A percentile compares a stretch with the other conserved stretches of the same genome.
phyloP scores from a whole-genome alignment of 2,113 vertebrate genomes.

The Reinhardtius hippoglossoides region DNA sequence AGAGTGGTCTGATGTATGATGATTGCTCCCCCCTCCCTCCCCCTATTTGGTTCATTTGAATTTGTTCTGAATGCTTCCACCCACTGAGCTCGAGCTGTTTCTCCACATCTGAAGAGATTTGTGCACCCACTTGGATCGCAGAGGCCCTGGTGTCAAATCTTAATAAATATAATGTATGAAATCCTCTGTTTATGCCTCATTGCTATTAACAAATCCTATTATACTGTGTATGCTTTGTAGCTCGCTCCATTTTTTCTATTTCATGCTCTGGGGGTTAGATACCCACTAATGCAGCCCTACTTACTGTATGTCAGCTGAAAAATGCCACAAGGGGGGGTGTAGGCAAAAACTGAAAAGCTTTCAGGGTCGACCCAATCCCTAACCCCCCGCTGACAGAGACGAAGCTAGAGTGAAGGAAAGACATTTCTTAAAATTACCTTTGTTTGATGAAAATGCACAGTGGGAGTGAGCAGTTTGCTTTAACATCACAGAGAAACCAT shows the following conservation, averaged over 20 bases:
- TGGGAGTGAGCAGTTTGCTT: constrained; percentile 22
- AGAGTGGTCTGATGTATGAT: constrained; percentile 65
- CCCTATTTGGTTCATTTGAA: constrained; percentile 65
- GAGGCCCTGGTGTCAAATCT: constrained; percentile 64
- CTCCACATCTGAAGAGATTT: constrained; percentile 70
- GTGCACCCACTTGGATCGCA: constrained; percentile 54
- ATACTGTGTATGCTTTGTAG: constrained; percentile 62
- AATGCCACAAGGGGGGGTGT: constrained; percentile 23
- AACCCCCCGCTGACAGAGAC: constrained; percentile 24
- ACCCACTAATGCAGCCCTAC: constrained; percentile 52
- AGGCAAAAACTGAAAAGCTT: constrained; percentile 53
- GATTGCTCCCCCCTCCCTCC: constrained; percentile 49
- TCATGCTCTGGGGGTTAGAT: constrained; percentile 62
- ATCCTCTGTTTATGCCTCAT: constrained; percentile 71
- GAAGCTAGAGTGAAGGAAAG: constrained; percentile 25
- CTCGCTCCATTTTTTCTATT: constrained; percentile 52
- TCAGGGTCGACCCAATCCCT: constrained; percentile 36
- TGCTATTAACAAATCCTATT: constrained; percentile 77
- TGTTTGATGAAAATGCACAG: constrained; percentile 36
- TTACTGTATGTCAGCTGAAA: constrained; percentile 64
- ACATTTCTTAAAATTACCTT: constrained; percentile 50
- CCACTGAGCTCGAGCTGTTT: constrained; percentile 51
- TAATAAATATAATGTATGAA: constrained; percentile 74
- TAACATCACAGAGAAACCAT: constrained; percentile 24
- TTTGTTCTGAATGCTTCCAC: constrained; percentile 63